These are phyloP conservation scores for Poecile atricapillus DNA, from an alignment of 2,113 vertebrate species.

Conservation along the genomic window DNA sequence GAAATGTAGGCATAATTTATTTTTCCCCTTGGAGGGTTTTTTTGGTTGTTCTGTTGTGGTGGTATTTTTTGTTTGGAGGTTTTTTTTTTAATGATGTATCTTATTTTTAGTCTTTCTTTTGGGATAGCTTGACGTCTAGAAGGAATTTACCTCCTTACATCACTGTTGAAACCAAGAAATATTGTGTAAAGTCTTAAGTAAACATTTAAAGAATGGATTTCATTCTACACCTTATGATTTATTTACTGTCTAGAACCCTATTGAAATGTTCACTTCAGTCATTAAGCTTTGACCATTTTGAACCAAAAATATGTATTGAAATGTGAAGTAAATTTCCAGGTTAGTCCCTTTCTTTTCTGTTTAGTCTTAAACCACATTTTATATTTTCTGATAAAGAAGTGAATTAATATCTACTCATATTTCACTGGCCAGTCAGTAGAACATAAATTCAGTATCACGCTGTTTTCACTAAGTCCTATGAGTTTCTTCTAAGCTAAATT, in stretches of 20 bases:
- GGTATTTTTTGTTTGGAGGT: fast-evolving
- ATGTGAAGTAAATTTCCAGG: constrained; percentile 11
- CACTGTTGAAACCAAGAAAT: background rate
- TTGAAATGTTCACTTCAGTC: background rate
- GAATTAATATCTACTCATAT: background rate
- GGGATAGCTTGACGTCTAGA: background rate
- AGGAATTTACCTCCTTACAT: background rate
- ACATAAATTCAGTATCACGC: background rate
- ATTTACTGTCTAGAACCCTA: background rate
- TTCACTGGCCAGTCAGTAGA: background rate
- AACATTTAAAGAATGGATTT: background rate
- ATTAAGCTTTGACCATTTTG: background rate
- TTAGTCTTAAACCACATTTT: background rate
- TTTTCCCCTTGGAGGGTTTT: background rate
- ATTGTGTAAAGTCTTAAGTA: background rate
- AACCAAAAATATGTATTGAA: background rate
- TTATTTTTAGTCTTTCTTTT: background rate
- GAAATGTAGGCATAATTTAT: background rate
- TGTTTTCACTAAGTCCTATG: background rate
- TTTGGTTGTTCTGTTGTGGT: background rate
- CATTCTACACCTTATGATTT: background rate
- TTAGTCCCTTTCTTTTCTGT: background rate
- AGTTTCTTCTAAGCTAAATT: background rate
- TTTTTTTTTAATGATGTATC: background rate
- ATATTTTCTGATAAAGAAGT: background rate